Base-by-base conservation (phyloP, 2,113 vertebrate genomes). In the Amblyopsis rosae region DNA sequence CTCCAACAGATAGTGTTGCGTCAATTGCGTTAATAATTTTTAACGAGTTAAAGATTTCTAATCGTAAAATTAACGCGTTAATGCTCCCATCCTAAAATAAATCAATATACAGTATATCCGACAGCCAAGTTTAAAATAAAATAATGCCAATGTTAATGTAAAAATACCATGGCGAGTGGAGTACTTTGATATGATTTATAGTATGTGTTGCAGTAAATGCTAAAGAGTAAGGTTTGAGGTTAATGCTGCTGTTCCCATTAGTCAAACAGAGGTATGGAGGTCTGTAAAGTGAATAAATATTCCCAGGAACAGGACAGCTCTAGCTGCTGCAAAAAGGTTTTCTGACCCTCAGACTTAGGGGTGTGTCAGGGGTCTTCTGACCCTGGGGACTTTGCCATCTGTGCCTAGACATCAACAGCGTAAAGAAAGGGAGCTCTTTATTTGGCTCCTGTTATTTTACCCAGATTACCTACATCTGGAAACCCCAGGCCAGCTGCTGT, bases 271-370 rank as follows among this genome's bases (percentile, higher is more conserved):
- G 45, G 0, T 55, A 64, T 26, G 1, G 71, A 81, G 45, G 0
- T 51, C 51, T 26, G 1, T 12, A 32, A 78, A 83, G 83, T 68
- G 53, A 66, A 62, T 77, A 77, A 51, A 53, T 59, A 56, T 50
- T 77, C 76, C 77, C 81, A 12, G 82, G 59, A 80, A 79, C 76
- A 76, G 80, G 66, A 12, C 64, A 58, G 73, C 82, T 77, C 79
- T 80, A 87, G 83, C 76, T 86, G 82, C 75, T 72, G 70, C 82
- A 77, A 69, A 73, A 80, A 79, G 83, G 57, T 79, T 77, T 26
- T 72, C 56, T 82, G 77, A 79, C 75, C 75, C 74, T 65, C 5
- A 13, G 71, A 70, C 73, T 73, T n/a, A 59, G 69, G 13, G 12
- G 35, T 41, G 79, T 85, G 86, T 81, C 71, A 72, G 54, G 69